A percentile compares a stretch with the other conserved stretches of the same genome.
Evolutionary conservation across 2,888 invertebrate genomes (phyloP).

Genomic region (Melangyna quadrimaculata): DNA sequence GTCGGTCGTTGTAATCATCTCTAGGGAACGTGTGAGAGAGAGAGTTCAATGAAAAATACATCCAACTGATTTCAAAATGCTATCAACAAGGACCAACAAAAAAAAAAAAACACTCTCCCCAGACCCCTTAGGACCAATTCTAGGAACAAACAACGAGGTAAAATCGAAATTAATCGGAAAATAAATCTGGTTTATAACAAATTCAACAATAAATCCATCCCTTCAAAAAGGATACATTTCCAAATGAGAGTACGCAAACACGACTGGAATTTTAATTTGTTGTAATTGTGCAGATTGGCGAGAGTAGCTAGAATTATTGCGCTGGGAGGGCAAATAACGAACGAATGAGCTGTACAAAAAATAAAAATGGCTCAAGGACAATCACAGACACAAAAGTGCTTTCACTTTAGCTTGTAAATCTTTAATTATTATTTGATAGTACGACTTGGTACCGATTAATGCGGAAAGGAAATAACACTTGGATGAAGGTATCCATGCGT

Average conservation of each 20-base stretch:
- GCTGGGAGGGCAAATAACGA: neutral
- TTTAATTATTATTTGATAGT: constrained; percentile 64
- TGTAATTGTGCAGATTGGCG: constrained; percentile 24
- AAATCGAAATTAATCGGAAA: constrained; percentile 69
- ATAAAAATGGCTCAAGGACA: constrained; percentile 30
- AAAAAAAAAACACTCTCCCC: neutral
- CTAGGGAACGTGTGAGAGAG: neutral
- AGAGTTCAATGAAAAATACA: constrained; percentile 48
- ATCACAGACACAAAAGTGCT: neutral
- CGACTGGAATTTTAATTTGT: constrained; percentile 66
- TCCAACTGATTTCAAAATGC: constrained; percentile 35
- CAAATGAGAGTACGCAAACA: constrained; percentile 59
- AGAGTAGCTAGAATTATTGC: neutral
- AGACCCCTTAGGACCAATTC: neutral
- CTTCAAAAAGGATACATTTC: constrained; percentile 60
- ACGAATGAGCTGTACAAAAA: neutral
- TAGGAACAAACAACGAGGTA: constrained; percentile 46
- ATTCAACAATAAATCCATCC: constrained; percentile 67
- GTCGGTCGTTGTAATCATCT: constrained; percentile 14
- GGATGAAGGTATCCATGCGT: neutral
- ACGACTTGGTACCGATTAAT: constrained; percentile 28
- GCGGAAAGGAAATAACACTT: neutral
- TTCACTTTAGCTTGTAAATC: constrained; percentile 53
- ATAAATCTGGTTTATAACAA: constrained; percentile 64
- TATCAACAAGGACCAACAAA: neutral